Conservation (phyloP, 2,113 vertebrate species). For the Coturnix japonica region DNA sequence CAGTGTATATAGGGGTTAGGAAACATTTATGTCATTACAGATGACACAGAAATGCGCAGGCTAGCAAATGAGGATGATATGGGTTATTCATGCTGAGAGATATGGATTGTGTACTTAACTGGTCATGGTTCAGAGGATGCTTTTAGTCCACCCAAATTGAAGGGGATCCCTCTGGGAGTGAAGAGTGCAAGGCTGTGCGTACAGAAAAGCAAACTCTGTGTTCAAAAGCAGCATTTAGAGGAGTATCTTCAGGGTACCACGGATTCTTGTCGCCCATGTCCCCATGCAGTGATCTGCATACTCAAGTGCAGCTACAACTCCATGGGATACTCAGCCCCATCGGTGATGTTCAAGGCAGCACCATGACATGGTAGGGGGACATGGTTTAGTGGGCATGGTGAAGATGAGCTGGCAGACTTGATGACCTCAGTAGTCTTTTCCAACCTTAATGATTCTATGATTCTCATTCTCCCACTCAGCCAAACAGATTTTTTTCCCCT, state of each 20-base stretch:
- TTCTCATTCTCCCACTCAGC: neutral
- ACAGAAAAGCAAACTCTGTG: neutral
- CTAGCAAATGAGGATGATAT: neutral
- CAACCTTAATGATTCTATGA: too few relatives aligned
- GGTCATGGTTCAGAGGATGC: constrained; percentile 56
- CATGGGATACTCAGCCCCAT: fast-evolving
- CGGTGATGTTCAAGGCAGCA: neutral
- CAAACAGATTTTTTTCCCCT: neutral
- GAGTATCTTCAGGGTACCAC: neutral
- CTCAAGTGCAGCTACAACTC: neutral
- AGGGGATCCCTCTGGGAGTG: constrained; percentile 32
- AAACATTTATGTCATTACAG: neutral
- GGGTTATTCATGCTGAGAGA: constrained; percentile 17
- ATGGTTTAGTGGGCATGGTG: too few relatives aligned
- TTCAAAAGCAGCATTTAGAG: constrained; percentile 35
- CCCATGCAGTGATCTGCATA: neutral
- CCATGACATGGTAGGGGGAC: too few relatives aligned
- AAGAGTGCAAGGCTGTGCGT: constrained; percentile 8
- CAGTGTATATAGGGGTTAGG: neutral
- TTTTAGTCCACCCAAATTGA: constrained; percentile 55
- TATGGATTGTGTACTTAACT: constrained; percentile 49
- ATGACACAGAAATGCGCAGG: constrained; percentile 31
- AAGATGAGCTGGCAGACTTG: too few relatives aligned
- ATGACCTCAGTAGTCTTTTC: too few relatives aligned
- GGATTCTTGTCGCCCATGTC: neutral